phyloP scores from a whole-genome alignment of 2,797 vertebrate species.

The Pipistrellus kuhlii region DNA sequence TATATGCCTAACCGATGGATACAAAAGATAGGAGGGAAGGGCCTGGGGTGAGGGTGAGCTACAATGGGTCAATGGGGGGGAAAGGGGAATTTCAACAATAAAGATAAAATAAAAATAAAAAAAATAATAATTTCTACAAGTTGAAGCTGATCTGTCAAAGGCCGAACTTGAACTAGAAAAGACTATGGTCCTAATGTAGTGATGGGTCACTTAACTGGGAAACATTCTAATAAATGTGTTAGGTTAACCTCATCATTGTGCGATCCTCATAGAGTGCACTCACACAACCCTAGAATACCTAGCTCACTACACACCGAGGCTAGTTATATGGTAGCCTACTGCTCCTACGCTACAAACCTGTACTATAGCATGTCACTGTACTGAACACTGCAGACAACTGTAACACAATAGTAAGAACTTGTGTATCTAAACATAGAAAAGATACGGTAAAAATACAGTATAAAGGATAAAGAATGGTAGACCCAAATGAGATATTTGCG shows the following conservation, averaged over 20 bases:
- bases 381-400: background rate
- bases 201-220: background rate
- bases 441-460: background rate
- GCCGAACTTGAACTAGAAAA: background rate
- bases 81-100: too few relatives aligned
- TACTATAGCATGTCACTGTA: background rate
- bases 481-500: background rate
- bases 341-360: background rate
- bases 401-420: background rate
- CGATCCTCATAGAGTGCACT: background rate
- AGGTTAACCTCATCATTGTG: background rate
- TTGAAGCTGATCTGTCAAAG: background rate
- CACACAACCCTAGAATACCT: background rate
- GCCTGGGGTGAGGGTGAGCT: too few relatives aligned
- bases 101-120: background rate
- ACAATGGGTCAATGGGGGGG: too few relatives aligned
- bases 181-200: background rate
- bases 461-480: background rate
- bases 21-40: too few relatives aligned
- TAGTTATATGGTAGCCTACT: background rate
- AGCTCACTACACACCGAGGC: background rate
- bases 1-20: too few relatives aligned
- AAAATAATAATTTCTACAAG: background rate
- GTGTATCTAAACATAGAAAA: background rate
- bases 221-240: background rate